Base-by-base conservation (phyloP, 2,888 invertebrate species). In the Ichneumoninae sp. region DNA sequence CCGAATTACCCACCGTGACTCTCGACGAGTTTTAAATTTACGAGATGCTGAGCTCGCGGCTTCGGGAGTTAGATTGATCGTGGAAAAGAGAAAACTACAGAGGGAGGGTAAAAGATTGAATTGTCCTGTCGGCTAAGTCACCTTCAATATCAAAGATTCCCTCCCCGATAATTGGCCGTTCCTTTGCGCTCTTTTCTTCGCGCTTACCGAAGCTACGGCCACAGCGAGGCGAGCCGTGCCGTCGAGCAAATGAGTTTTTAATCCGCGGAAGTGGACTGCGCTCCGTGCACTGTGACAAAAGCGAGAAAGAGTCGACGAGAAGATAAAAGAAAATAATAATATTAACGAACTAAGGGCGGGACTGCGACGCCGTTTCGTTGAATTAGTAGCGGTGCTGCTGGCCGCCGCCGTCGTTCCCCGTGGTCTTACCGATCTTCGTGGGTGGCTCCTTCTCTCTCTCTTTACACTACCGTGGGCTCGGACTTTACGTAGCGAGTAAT, bases 401-500 rank as follows among this genome's bases (percentile, higher is more conserved):
- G 26, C 36, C 33, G 47, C 65, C 36, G 19, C 52, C n/a, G 33
- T 36, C 47, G 71, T 47, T 52, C 50, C 62, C 77, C 54, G 54
- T 44, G 13, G 65, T 78, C 71, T 68, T 79, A 62, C 60, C 65
- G 65, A 60, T 62, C 83, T 80, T 68, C 68, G 83, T 80, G 83
- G 83, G 76, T 77, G 80, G 77, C 76, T 77, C 40, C 72, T 50
- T 60, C 62, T 80, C 22, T 80, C 40, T 66, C 66, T 16, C 65
- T 62, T 54, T 54, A 47, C 74, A 50, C 70, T 66, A 54, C 40
- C 71, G 19, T 50, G 36, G 30, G 57, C 80, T 80, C 86, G 82
- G 85, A 84, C 84, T 86, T 85, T 87, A 84, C 86, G 74, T 75
- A 83, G 87, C 76, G 80, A 86, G 84, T 86, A 80, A 86, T 84